Evolutionary conservation across 2,113 vertebrate species (phyloP).

Genomic region (Mirza zaza): DNA sequence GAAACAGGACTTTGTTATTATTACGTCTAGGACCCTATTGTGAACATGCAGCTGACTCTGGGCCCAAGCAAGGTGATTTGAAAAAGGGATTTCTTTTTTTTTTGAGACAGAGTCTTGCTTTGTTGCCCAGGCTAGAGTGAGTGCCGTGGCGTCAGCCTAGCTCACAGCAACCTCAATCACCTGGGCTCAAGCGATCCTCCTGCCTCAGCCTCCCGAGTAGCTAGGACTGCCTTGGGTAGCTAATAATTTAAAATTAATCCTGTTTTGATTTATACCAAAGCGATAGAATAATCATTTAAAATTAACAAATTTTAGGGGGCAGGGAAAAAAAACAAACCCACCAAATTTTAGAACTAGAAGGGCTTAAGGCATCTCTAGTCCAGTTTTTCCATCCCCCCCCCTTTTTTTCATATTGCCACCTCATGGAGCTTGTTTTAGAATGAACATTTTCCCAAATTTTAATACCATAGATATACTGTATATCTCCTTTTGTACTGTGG

Average conservation of each 20-base stretch:
- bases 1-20: background rate
- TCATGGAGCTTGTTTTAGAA: background rate
- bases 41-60: background rate
- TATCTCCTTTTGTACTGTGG: background rate
- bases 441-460: background rate
- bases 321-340: too few species aligned
- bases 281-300: conserved; percentile 22
- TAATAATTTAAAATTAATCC: conserved; percentile 38
- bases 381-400: background rate
- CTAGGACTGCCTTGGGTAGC: background rate
- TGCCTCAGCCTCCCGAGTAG: too few species aligned
- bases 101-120: too few species aligned
- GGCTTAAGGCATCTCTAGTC: background rate
- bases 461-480: background rate
- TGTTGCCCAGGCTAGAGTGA: too few species aligned
- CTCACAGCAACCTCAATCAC: too few species aligned
- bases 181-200: too few species aligned
- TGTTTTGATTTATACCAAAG: conserved; percentile 25
- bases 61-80: background rate
- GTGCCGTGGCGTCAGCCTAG: too few species aligned
- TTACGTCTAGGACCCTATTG: background rate
- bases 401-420: background rate
- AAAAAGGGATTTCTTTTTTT: background rate
- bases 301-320: background rate
- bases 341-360: background rate